Evolutionary conservation across 2,888 invertebrate genomes (phyloP), one percentile per base, ranked within the genome.

Genomic region (Trichacis sp.): DNA sequence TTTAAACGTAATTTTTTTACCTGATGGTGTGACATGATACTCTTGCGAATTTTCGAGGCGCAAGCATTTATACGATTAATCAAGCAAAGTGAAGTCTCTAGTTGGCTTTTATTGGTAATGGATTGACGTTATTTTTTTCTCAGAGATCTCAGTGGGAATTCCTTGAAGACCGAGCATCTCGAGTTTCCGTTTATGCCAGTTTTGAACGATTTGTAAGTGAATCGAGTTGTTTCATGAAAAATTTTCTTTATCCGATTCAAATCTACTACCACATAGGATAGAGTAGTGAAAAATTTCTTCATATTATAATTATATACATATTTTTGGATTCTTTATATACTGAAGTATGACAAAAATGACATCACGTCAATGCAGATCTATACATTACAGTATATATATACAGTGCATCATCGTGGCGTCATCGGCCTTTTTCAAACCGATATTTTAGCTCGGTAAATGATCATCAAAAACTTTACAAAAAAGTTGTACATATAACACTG

Each of bases 131-230:
- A 9, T 20, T 36, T 19, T 45, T 38, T 29, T 8, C 11, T 2
- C 51, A 82, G 81, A 65, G 81, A 86, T 69, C 74, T 89, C 47
- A 85, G 85, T 11, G 74, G 84, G 30, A 89, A 89, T 81, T 77
- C 77, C 9, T 74, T 89, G 36, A 86, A 85, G 1, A 76, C 87
- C 51, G 77, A 80, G 33, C 81, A 82, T 24, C 82, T 86, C 46
- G 77, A 70, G 38, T 85, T 89, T 72, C 87, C 88, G 6, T 73
- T 77, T 64, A 77, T 88, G 67, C 84, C 84, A 6, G 79, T 76
- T 19, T 75, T 89, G 9, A 76, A 70, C 52, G 87, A 88, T 72
- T 75, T 88, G 88, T 88, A 81, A 86, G 86, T 84, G 30, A 9
- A 47, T 43, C 1, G 15, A 12, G 12, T 4, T 30, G 14, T 24